phyloP scores from a whole-genome alignment of 2,797 vertebrate genomes.

The Dryobates pubescens region DNA sequence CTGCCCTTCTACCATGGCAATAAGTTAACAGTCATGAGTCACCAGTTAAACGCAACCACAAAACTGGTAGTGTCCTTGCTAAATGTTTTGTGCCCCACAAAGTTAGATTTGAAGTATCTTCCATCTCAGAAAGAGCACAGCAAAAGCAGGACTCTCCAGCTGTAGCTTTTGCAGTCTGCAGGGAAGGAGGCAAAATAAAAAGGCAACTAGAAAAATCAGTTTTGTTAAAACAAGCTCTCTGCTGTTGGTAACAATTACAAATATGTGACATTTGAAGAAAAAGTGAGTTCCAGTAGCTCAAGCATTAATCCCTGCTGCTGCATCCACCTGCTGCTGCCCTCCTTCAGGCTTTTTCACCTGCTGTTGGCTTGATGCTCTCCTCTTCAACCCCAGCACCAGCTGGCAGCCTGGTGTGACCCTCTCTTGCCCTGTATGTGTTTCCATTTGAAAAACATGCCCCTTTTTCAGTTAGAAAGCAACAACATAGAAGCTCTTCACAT shows the following conservation, averaged over 20 bases:
- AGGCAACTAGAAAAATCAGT: background rate
- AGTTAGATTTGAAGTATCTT: background rate
- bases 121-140: background rate
- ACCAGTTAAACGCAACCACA: background rate
- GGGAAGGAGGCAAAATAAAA: background rate
- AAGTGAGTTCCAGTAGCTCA: constrained; percentile 11
- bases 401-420: background rate
- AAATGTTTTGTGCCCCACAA: background rate
- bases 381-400: background rate
- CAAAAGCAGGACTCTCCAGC: background rate
- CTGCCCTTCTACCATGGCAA: background rate
- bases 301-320: background rate
- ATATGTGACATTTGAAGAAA: background rate
- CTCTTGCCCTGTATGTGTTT: background rate
- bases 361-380: background rate
- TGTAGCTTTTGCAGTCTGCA: background rate
- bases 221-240: constrained; percentile 4
- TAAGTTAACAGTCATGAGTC: background rate
- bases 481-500: background rate
- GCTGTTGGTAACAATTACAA: background rate
- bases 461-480: background rate
- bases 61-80: background rate
- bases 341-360: background rate
- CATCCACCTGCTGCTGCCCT: background rate
- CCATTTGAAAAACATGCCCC: background rate